These are phyloP conservation scores for Panorpa germanica DNA, from an alignment of 2,888 invertebrate species.

Conservation along the genomic window DNA sequence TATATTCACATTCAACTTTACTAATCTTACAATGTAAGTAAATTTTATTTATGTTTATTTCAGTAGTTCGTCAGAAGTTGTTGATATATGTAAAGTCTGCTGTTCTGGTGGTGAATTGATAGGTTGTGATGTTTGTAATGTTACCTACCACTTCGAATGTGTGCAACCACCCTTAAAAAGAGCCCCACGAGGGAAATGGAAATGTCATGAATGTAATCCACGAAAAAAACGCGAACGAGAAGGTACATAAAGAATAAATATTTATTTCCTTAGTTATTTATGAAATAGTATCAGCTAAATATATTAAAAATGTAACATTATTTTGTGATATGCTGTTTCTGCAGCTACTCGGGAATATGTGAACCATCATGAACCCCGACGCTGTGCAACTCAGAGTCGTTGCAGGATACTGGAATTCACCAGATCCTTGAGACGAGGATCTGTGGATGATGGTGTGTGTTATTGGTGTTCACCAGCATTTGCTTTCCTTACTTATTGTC, in stretches of 20 bases:
- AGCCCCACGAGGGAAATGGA: conserved; percentile 40
- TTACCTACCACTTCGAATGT: conserved; percentile 57
- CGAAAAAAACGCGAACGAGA: too few species aligned
- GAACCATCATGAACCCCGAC: too few species aligned
- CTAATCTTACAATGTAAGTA: too few species aligned
- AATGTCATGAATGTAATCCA: conserved; percentile 38
- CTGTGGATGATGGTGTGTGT: too few species aligned
- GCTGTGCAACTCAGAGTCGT: too few species aligned
- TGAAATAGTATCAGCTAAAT: background rate
- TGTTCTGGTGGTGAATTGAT: conserved; percentile 45
- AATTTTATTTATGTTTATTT: conserved; percentile 17
- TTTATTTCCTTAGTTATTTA: conserved; percentile 2
- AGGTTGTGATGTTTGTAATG: conserved; percentile 39
- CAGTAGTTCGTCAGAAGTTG: conserved; percentile 11
- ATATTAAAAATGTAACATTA: conserved; percentile 12
- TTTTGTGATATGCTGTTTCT: conserved; percentile 18
- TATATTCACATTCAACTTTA: too few species aligned
- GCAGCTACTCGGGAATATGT: too few species aligned
- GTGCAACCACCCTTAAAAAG: conserved; percentile 37
- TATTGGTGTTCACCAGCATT: too few species aligned
- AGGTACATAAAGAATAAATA: too few species aligned
- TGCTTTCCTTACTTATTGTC: too few species aligned
- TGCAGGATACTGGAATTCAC: too few species aligned
- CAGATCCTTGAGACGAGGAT: too few species aligned
- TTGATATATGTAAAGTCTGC: conserved; percentile 41